Conservation (phyloP, 2,888 invertebrate species). For the Tachystola acroxantha region DNA sequence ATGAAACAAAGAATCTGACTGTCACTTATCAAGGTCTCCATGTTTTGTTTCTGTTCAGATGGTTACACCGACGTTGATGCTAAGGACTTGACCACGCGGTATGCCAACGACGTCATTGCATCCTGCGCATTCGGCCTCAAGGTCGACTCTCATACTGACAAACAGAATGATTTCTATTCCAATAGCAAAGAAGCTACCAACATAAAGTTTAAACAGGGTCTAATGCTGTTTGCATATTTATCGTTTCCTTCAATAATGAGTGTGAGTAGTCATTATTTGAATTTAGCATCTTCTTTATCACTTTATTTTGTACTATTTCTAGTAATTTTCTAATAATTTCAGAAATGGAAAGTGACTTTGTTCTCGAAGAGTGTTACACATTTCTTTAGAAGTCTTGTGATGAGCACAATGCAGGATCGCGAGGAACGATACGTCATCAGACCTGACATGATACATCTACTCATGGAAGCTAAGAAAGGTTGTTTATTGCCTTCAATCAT, state of each 20-base stretch:
- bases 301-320: too few relatives aligned
- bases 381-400: conserved; percentile 51
- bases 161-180: conserved; percentile 68
- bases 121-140: conserved; percentile 66
- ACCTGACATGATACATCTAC: conserved; percentile 74
- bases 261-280: conserved; percentile 12
- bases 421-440: conserved; percentile 49
- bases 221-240: conserved; percentile 17
- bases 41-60: conserved; percentile 11
- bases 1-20: too few relatives aligned
- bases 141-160: conserved; percentile 69
- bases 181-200: conserved; percentile 61
- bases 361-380: conserved; percentile 21
- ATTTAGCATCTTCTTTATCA: too few relatives aligned
- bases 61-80: conserved; percentile 39
- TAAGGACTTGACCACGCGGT: conserved; percentile 56
- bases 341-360: conserved; percentile 29
- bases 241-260: conserved; percentile 19
- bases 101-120: conserved; percentile 69
- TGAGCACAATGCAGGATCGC: conserved; percentile 51
- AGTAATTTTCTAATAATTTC: too few relatives aligned
- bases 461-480: conserved; percentile 74
- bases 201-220: conserved; percentile 21
- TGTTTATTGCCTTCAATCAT: too few relatives aligned
- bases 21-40: too few relatives aligned